These are phyloP conservation scores for Plecotus auritus DNA, from an alignment of 2,113 vertebrate species.

Conservation along the genomic window DNA sequence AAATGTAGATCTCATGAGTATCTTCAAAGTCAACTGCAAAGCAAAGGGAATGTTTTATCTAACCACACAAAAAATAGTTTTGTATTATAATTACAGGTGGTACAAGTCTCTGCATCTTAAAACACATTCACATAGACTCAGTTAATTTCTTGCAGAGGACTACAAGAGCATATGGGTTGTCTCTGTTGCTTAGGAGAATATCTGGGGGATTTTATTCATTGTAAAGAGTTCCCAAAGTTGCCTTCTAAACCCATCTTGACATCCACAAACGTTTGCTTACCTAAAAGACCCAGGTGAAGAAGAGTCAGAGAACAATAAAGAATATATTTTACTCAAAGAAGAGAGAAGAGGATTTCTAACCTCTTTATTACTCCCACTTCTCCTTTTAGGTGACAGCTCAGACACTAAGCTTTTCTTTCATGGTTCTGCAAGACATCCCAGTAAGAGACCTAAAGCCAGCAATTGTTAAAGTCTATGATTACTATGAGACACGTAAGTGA, in stretches of 20 bases:
- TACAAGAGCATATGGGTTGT: background rate
- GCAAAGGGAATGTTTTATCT: background rate
- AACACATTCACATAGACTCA: background rate
- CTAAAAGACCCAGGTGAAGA: background rate
- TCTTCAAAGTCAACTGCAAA: background rate
- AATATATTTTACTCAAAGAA: background rate
- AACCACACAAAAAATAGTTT: background rate
- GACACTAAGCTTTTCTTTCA: slow-evolving; percentile 39
- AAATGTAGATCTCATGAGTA: background rate
- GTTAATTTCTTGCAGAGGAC: background rate
- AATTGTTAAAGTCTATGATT: slow-evolving; percentile 81
- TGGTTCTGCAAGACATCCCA: slow-evolving; percentile 65
- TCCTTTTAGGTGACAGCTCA: slow-evolving; percentile 1
- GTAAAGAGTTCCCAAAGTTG: background rate
- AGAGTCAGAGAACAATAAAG: background rate
- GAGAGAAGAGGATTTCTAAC: background rate
- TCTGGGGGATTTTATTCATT: background rate
- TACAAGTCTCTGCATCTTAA: background rate
- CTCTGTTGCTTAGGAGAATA: background rate
- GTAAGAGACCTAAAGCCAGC: slow-evolving; percentile 81
- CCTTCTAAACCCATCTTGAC: background rate
- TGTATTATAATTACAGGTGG: background rate
- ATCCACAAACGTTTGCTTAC: background rate
- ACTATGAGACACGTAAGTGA: slow-evolving; percentile 81
- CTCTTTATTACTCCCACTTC: background rate